phyloP scores from a whole-genome alignment of 2,888 invertebrate species.

The Limenitis camilla region DNA sequence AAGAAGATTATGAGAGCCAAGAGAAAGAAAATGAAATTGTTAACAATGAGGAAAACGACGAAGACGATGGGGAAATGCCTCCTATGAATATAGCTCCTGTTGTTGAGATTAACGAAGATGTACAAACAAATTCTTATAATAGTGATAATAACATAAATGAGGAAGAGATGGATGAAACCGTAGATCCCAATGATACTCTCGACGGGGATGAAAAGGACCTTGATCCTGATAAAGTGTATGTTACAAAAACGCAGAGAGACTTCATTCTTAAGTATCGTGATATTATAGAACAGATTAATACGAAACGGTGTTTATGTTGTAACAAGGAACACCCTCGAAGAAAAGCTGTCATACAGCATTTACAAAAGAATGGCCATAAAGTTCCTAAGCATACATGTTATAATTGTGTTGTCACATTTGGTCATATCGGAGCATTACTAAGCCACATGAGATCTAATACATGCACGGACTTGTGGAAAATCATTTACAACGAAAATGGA shows the following conservation, averaged over 20 bases:
- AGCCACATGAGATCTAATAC: conserved; percentile 70
- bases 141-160: conserved; percentile 54
- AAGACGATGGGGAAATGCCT: conserved; percentile 50
- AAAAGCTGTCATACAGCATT: conserved; percentile 70
- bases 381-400: conserved; percentile 78
- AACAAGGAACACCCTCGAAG: conserved; percentile 64
- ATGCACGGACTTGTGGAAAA: conserved; percentile 68
- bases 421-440: conserved; percentile 66
- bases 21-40: conserved; percentile 38
- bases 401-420: conserved; percentile 75
- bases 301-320: conserved; percentile 66
- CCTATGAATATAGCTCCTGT: conserved; percentile 52
- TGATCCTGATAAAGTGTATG: conserved; percentile 56
- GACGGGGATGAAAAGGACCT: conserved; percentile 45
- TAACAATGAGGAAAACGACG: conserved; percentile 46
- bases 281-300: conserved; percentile 66
- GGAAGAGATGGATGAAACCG: conserved; percentile 43
- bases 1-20: conserved; percentile 36
- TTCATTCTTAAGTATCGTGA: conserved; percentile 63
- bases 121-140: conserved; percentile 50
- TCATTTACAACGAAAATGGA: conserved; percentile 66
- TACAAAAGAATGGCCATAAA: conserved; percentile 71
- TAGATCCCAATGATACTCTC: conserved; percentile 42
- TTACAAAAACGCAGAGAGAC: conserved; percentile 63
- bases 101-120: conserved; percentile 66